Conservation (phyloP, 2,888 invertebrate species). For the Scaptomyza polygonia region DNA sequence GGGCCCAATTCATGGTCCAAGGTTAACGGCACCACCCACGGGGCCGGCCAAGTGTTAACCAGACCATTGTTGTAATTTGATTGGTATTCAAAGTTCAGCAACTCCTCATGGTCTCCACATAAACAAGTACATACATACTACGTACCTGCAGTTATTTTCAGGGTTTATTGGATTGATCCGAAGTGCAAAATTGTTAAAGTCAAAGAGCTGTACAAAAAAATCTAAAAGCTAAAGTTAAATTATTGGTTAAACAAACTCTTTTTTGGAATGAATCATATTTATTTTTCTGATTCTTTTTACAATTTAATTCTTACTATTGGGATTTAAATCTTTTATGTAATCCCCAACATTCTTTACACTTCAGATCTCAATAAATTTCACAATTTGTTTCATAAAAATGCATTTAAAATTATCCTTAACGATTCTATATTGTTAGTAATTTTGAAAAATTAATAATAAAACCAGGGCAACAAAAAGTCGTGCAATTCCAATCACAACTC, state of each 20-base stretch:
- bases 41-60: conserved; percentile 26
- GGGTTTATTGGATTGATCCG: conserved; percentile 55
- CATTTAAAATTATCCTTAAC: too few relatives aligned
- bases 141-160: conserved; percentile 25
- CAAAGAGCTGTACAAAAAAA: conserved; percentile 49
- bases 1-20: conserved; percentile 43
- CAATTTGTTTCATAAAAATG: too few relatives aligned
- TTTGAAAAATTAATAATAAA: neutral
- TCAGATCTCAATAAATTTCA: too few relatives aligned
- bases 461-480: neutral
- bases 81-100: conserved; percentile 55
- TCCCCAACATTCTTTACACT: too few relatives aligned
- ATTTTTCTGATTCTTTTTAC: too few relatives aligned
- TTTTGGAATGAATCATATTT: neutral
- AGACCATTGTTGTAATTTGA: conserved; percentile 59
- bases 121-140: neutral
- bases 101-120: conserved; percentile 22
- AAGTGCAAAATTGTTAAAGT: conserved; percentile 59
- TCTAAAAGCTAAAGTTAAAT: conserved; percentile 2
- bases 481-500: neutral
- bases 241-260: neutral
- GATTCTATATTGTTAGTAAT: too few relatives aligned
- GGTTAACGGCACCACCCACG: conserved; percentile 39
- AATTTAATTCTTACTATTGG: too few relatives aligned
- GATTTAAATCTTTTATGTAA: too few relatives aligned